phyloP scores from a whole-genome alignment of 2,113 vertebrate genomes.

The Pelobates fuscus region DNA sequence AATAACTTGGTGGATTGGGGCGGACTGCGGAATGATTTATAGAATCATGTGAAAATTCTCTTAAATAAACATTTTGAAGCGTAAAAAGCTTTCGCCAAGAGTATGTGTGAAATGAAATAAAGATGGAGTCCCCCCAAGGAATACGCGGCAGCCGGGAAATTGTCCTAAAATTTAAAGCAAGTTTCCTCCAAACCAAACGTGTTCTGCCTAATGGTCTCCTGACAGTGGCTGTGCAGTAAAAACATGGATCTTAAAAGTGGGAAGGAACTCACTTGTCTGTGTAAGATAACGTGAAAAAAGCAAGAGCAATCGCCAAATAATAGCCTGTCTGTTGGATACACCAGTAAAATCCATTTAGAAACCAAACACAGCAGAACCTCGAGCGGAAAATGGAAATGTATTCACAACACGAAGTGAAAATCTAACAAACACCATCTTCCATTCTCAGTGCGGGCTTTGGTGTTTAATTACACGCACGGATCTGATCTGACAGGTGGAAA shows the following conservation, averaged over 20 bases:
- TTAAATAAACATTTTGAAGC: no score
- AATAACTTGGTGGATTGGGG: no score
- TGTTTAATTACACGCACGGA: background rate
- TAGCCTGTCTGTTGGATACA: constrained; percentile 24
- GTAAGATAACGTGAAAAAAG: constrained; percentile 30
- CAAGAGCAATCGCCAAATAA: constrained; percentile 20
- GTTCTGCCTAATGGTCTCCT: constrained; percentile 16
- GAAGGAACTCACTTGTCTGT: constrained; percentile 12
- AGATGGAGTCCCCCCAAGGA: background rate
- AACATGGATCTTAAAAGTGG: constrained; percentile 16
- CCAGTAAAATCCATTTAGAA: constrained; percentile 20
- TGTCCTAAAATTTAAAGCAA: constrained; percentile 2
- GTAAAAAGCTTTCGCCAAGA: no score
- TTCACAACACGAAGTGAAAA: constrained; percentile 4
- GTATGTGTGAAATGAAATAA: background rate
- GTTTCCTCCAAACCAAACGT: background rate
- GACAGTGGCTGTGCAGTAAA: background rate
- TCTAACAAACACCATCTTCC: background rate
- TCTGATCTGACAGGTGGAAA: background rate
- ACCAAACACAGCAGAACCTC: background rate
- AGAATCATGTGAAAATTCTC: no score
- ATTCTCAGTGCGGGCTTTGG: background rate
- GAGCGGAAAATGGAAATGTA: constrained; percentile 31
- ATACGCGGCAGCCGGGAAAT: no score
- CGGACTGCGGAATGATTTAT: no score